Base-by-base conservation (phyloP, 2,113 vertebrate species). In the Kryptolebias marmoratus region DNA sequence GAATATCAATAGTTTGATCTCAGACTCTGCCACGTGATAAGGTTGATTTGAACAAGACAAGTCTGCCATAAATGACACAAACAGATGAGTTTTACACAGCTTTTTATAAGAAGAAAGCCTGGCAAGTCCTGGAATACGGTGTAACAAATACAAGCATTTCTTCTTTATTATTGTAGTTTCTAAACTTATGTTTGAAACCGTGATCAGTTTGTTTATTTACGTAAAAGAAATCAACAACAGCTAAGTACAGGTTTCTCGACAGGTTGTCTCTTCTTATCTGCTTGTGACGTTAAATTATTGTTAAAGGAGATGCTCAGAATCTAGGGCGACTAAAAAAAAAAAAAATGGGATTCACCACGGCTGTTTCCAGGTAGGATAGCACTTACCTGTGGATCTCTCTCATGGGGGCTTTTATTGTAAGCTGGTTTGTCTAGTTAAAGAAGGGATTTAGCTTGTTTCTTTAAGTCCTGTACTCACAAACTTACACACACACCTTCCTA, bases 381-480 rank as follows among this genome's bases (percentile, higher is more conserved):
- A 14, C 2, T 3, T 9, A 22, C 28, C 11, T 5, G 0, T 31
- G 28, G 18, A n/a, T 39, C 45, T 30, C n/a, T 9, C 32, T 57
- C n/a, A 39, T 28, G 53, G 28, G 11, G 30, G 45, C 18, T 53
- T 32, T 71, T 53, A 63, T 62, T 66, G 56, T 3, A 62, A 72
- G 27, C 70, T 62, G 16, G 61, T 70, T 79, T 80, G 60, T 85
- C 50, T 65, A 67, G 39, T 58, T 64, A 52, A 69, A 57, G 47
- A 73, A 62, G 49, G 49, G 45, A 47, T 81, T 82, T 53, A 70
- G 16, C 55, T 83, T 68, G 75, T 36, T 31, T 71, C 53, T 77
- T 57, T 87, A 78, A 82, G 74, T 81, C 68, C 65, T 53, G 11
- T 14, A 68, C 71, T 78, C 79, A 66, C 58, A 71, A 27, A 49